Evolutionary conservation across 2,113 vertebrate species (phyloP).

Genomic region (Chloropsis cyanopogon): DNA sequence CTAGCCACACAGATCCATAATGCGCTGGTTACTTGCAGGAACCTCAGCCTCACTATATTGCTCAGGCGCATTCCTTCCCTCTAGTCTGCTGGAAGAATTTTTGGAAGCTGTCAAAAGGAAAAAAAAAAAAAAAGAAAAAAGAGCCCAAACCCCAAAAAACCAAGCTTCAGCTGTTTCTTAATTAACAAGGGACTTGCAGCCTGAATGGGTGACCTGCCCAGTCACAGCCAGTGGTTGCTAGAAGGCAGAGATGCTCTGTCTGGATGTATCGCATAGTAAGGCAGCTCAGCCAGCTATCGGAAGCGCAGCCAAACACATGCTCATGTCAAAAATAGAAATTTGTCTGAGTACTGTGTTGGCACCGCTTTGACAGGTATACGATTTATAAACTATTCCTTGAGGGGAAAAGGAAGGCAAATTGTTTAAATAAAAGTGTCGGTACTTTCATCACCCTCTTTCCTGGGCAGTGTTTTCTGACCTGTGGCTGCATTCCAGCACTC

Average conservation of each 20-base stretch:
- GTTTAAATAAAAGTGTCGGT: background rate
- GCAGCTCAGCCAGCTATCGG: background rate
- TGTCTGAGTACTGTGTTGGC: background rate
- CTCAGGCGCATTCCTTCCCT: background rate
- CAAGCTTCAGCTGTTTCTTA: background rate
- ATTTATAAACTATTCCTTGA: slow-evolving; percentile 1
- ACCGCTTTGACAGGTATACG: background rate
- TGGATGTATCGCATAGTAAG: background rate
- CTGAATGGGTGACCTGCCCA: background rate
- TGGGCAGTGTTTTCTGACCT: background rate
- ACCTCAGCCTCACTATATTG: background rate
- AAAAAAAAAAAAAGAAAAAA: too few relatives aligned
- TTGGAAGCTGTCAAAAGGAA: background rate
- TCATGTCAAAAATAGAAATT: slow-evolving; percentile 21
- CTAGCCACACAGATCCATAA: accelerated
- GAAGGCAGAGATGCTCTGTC: background rate
- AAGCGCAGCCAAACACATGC: slow-evolving; percentile 32
- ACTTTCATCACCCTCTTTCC: slow-evolving; percentile 31
- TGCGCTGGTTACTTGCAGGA: background rate
- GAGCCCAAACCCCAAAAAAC: accelerated
- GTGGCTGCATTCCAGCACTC: background rate
- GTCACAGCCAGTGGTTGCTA: background rate
- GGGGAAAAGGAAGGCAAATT: slow-evolving; percentile 3
- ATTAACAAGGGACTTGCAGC: background rate
- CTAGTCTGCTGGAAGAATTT: background rate